Evolutionary conservation across 2,113 vertebrate genomes (phyloP).

Genomic region (Protobothrops mucrosquamatus): DNA sequence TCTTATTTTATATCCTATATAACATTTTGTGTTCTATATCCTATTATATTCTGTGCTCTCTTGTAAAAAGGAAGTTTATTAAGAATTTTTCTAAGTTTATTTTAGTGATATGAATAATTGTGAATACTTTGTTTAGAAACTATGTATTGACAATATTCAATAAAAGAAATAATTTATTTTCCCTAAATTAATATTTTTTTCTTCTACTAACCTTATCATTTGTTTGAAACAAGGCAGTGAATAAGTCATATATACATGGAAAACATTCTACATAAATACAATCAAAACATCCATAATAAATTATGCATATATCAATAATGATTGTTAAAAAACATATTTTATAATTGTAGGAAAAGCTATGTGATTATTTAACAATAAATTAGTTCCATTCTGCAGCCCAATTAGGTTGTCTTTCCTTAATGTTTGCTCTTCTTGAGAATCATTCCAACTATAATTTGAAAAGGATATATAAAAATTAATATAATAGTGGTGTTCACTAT

Average conservation of each 20-base stretch:
- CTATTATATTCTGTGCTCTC: background rate
- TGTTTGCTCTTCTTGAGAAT: background rate
- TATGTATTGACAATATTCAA: background rate
- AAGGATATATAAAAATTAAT: background rate
- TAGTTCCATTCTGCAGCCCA: background rate
- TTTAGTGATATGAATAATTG: background rate
- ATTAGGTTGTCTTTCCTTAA: background rate
- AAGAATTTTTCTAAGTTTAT: background rate
- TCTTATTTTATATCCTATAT: background rate
- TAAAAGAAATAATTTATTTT: background rate
- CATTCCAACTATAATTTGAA: background rate
- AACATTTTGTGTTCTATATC: background rate
- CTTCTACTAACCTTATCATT: background rate
- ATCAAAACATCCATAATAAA: background rate
- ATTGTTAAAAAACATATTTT: background rate
- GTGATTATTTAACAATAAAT: background rate
- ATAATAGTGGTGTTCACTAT: background rate
- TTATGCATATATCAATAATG: background rate
- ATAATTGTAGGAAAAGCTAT: background rate
- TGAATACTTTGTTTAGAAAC: conserved; percentile 7
- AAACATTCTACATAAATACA: background rate
- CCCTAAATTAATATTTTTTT: background rate
- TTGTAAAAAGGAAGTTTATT: background rate
- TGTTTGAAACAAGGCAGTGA: background rate
- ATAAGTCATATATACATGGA: background rate